Base-by-base conservation (phyloP, 2,113 vertebrate species). In the Catharus minimus region DNA sequence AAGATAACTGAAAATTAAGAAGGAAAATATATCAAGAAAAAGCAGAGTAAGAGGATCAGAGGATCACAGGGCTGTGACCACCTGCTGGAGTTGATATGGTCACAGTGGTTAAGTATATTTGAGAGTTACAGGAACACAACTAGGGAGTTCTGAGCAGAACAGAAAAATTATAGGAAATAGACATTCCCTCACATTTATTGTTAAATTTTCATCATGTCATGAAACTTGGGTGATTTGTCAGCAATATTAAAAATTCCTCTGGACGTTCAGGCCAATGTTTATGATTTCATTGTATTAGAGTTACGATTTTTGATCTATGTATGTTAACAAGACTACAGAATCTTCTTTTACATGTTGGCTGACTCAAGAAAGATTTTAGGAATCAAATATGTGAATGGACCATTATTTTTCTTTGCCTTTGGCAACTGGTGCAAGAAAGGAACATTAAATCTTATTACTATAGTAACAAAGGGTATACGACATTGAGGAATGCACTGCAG, bases 121-220 rank as follows among this genome's bases (percentile, higher is more conserved):
- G 28, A 50, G 16, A 38, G 15, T n/a, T 92, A 52, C 1, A 52
- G 15, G 28, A 85, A 26, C 10, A 41, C 6, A 75, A 36, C 18
- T 39, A 66, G 16, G 19, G 3, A 61, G 17, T 50, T 58, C 13
- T 39, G 36, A 60, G 26, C 20, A 85, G 61, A 74, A 67, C 6
- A 55, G 57, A n/a, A 74, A 65, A 79, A 24, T n/a, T 0, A 41
- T 11, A 68, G 11, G 38, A 82, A 57, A 79, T 21, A 71, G 13
- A 38, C 4, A 38, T 19, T 62, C 10, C 13, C 15, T 23, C 15
- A 38, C 2, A 79, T 56, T 47, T 76, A 43, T 36, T 60, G 22
- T 2, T 50, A 52, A 38, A 47, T 64, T 76, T 64, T 68, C 17
- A 38, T 23, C 5, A 5, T 56, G 43, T 28, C 0, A 0, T 64